These are phyloP conservation scores for Andinoacara biseriatus DNA, from an alignment of 2,113 vertebrate species.

Conservation along the genomic window DNA sequence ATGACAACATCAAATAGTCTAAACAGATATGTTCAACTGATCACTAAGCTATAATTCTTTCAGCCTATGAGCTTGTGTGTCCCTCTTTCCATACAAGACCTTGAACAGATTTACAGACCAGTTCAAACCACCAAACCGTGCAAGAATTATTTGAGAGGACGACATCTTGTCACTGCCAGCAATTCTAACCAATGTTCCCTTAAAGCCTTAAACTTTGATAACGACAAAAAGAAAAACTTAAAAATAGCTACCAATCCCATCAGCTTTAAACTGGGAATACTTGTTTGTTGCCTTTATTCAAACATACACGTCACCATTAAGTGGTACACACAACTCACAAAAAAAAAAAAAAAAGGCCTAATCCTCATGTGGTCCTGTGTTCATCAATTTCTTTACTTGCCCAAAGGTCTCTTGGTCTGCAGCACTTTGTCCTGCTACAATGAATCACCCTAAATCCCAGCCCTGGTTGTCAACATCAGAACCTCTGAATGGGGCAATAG, in stretches of 20 bases:
- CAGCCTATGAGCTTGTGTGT: constrained; percentile 10
- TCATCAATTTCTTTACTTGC: constrained; percentile 21
- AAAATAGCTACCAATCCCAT: constrained; percentile 3
- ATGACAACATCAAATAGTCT: neutral
- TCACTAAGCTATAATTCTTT: constrained; percentile 20
- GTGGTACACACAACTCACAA: neutral
- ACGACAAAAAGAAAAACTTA: neutral
- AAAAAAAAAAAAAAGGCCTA: neutral
- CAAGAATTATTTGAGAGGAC: constrained; percentile 44
- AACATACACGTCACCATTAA: neutral
- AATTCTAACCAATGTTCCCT: constrained; percentile 22
- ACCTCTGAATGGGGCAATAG: neutral
- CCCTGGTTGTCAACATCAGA: neutral
- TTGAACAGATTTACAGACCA: constrained; percentile 56
- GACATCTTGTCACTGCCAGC: constrained; percentile 39
- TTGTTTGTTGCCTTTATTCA: constrained; percentile 7
- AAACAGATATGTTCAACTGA: constrained; percentile 24
- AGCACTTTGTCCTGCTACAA: neutral
- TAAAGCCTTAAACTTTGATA: constrained; percentile 20
- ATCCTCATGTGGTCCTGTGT: neutral
- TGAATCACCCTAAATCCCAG: neutral
- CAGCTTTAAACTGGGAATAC: neutral
- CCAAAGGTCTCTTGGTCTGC: neutral
- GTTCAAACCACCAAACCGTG: constrained; percentile 36
- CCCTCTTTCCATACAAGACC: neutral